These are phyloP conservation scores for Percopsis omiscomaycus DNA, from an alignment of 2,797 vertebrate genomes.

Conservation along the genomic window DNA sequence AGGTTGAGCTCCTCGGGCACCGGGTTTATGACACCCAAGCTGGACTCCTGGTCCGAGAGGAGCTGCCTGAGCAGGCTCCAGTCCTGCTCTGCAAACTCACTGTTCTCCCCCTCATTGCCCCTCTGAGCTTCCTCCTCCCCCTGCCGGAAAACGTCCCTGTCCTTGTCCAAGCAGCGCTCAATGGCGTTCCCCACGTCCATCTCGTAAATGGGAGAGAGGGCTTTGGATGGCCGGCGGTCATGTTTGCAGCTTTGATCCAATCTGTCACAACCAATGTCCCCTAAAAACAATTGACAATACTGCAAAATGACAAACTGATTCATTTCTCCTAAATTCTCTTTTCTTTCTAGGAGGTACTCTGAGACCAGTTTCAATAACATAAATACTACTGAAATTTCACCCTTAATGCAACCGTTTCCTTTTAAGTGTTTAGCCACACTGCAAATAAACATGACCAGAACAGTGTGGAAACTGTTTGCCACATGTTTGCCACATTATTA, in stretches of 20 bases:
- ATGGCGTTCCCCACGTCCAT: constrained; percentile 90
- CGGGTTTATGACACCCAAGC: constrained; percentile 89
- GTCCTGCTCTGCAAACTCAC: constrained; percentile 90
- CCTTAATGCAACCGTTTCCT: constrained; percentile 72
- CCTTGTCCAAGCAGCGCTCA: constrained; percentile 85
- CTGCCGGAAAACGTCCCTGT: constrained; percentile 77
- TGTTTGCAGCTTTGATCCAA: constrained; percentile 94
- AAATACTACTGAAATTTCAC: constrained; percentile 56
- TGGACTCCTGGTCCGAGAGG: constrained; percentile 91
- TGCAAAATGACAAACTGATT: constrained; percentile 95
- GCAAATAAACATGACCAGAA: constrained; percentile 17
- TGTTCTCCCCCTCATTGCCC: constrained; percentile 76
- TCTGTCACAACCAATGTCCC: constrained; percentile 98
- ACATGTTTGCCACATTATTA: constrained; percentile 23
- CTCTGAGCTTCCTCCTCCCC: constrained; percentile 73
- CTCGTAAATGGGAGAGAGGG: constrained; percentile 97
- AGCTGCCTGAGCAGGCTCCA: constrained; percentile 94
- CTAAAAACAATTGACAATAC: constrained; percentile 99
- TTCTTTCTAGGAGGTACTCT: constrained; percentile 25
- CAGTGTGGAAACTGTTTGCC: not conserved
- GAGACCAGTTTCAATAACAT: constrained; percentile 37
- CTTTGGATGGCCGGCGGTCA: constrained; percentile 93
- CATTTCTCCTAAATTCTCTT: constrained; percentile 46
- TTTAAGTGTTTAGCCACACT: constrained; percentile 22
- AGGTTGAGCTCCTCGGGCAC: constrained; percentile 97